Percentiles rank a stretch among this genome's conserved stretches.
These are phyloP conservation scores for Petrosia ficiformis DNA, from an alignment of 37 sponge, comb jelly and placozoan genomes.

Conservation along the genomic window DNA sequence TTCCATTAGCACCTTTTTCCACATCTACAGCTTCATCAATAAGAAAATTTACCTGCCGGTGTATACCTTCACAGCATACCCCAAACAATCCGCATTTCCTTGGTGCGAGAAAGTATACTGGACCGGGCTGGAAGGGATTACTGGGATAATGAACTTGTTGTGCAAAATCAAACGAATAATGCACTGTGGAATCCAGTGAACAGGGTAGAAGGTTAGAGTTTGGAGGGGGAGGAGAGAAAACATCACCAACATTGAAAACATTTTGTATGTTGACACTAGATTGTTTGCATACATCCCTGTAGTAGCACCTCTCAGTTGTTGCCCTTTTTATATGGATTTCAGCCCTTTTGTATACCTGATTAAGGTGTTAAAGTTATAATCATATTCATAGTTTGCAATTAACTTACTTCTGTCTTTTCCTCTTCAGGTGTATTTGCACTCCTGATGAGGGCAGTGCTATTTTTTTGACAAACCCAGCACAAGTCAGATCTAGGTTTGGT, in stretches of 20 bases:
- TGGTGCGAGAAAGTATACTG: slow-evolving; percentile 70
- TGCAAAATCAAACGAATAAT: slow-evolving; percentile 54
- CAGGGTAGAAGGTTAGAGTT: no score
- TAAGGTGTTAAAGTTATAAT: not conserved
- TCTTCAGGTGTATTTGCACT: slow-evolving; percentile 29
- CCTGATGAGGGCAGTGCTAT: slow-evolving; percentile 31
- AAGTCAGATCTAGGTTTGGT: slow-evolving; percentile 55
- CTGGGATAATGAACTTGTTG: slow-evolving; percentile 67
- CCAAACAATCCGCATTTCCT: slow-evolving; percentile 64
- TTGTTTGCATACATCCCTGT: not conserved
- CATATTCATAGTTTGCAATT: not conserved
- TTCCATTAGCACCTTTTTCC: slow-evolving; percentile 27
- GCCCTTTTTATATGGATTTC: slow-evolving; percentile 31
- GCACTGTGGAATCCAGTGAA: slow-evolving; percentile 13
- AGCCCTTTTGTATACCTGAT: slow-evolving; percentile 8
- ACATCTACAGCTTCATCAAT: slow-evolving; percentile 21
- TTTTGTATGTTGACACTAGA: not conserved
- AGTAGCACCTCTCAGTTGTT: slow-evolving; percentile 21
- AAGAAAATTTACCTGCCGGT: slow-evolving; percentile 48
- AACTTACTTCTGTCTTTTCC: slow-evolving; percentile 30
- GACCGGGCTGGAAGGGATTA: slow-evolving; percentile 60
- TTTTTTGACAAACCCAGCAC: slow-evolving; percentile 66
- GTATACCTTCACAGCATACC: slow-evolving; percentile 60
- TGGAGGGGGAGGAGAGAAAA: no score
- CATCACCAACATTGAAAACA: slow-evolving; percentile 11